Evolutionary conservation across 2,113 vertebrate genomes (phyloP), one percentile per base, ranked within the genome.

Genomic region (Arothron firmamentum): DNA sequence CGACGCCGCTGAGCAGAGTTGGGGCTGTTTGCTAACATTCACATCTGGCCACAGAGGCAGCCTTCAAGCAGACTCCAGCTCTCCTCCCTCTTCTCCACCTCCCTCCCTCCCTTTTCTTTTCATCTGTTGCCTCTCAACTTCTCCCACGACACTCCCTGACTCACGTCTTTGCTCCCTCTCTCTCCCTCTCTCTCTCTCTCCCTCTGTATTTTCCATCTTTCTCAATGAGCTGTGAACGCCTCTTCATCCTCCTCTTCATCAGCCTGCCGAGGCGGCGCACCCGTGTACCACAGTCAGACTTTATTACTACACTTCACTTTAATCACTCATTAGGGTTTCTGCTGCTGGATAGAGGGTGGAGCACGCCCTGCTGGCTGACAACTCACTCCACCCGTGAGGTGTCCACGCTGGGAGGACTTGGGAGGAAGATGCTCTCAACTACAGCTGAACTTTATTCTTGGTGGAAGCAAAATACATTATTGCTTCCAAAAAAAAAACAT

Each of bases 11-110:
- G 60, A 69, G 69, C 76, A 81, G 83, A 83, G 82, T 72, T 71
- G 59, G 38, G 57, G 56, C 52, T 65, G 59, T 6, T 65, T 88
- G 84, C 83, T 82, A 72, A 87, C 81, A 83, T 88, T 90, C 87
- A 88, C 90, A 76, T 85, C 77, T 75, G 92, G 86, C 88, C 80
- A 66, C 78, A 67, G 75, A 83, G 74, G 82, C 84, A 87, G 85
- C 82, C 72, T 72, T 84, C 85, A 65, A 61, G 53, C 80, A 85
- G 75, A 77, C 15, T 85, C 84, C 70, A 75, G 77, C 86, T 80
- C 57, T 67, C 49, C 54, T 59, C 78, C 79, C 70, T 49, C 56
- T 52, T 61, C 38, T 16, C 51, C 45, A 17, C 45, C 9, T 60
- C 52, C 18, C 56, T 60, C 62, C 57, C 43, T 56, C 62, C 65